A percentile compares a stretch with the other conserved stretches of the same genome.
phyloP scores from a whole-genome alignment of 2,113 vertebrate species.

The Gallinago paraguaiae region DNA sequence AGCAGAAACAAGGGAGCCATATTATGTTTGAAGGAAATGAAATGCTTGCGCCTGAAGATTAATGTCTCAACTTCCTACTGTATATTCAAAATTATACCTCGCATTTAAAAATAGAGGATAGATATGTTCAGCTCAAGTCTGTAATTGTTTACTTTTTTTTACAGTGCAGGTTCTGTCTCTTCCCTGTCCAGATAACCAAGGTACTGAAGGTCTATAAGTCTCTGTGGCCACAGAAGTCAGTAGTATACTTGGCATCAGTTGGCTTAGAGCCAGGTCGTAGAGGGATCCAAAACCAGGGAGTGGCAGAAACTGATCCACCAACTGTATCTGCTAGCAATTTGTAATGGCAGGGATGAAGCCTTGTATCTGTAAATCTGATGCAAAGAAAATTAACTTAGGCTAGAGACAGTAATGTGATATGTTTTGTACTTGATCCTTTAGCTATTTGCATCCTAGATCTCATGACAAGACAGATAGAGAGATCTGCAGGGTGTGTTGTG shows the following conservation, averaged over 20 bases:
- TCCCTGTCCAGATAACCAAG: not conserved
- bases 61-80: rapidly evolving
- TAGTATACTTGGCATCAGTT: not conserved
- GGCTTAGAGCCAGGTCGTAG: not conserved
- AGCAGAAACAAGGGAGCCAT: not conserved
- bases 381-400: not conserved
- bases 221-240: not conserved
- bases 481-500: not conserved
- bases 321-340: not conserved
- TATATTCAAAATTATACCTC: not conserved
- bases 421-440: not conserved
- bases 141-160: not conserved
- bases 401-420: not conserved
- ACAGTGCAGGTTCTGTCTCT: not conserved
- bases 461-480: not conserved
- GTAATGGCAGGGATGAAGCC: not conserved
- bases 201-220: not conserved
- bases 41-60: not conserved
- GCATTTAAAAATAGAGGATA: not conserved
- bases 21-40: not conserved
- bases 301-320: not conserved
- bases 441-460: not conserved
- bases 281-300: not conserved
- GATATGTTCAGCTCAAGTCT: not conserved
- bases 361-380: not conserved